Percentiles rank a stretch among this genome's conserved stretches.
Conservation (phyloP, 1,140 invertebrate species). For the Drosophila nebulosa region DNA sequence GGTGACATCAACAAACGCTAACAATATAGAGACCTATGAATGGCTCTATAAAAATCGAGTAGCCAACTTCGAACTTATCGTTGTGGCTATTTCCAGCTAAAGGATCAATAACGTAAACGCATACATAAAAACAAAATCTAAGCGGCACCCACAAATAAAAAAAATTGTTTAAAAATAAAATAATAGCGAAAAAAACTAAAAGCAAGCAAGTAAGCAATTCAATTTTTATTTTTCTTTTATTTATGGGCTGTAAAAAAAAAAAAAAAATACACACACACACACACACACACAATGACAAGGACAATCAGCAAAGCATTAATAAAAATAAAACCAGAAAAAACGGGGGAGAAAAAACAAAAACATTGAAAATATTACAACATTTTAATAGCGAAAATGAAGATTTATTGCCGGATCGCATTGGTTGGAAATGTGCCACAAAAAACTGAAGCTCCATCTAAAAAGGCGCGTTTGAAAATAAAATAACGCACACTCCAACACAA, state of each 20-base stretch:
- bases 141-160: constrained; percentile 24
- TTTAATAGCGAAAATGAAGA: constrained; percentile 77
- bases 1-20: constrained; percentile 40
- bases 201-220: constrained; percentile 39
- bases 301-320: constrained; percentile 65
- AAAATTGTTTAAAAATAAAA: constrained; percentile 22
- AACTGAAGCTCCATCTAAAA: constrained; percentile 18
- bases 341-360: constrained; percentile 47
- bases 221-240: constrained; percentile 67
- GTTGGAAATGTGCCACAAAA: constrained; percentile 45
- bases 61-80: constrained; percentile 29
- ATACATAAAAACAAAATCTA: constrained; percentile 49
- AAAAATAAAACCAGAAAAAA: constrained; percentile 52
- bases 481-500: background rate
- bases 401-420: constrained; percentile 65
- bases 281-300: constrained; percentile 20
- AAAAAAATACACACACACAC: background rate
- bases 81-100: constrained; percentile 32
- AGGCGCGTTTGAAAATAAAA: background rate
- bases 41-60: constrained; percentile 29
- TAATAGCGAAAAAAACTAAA: constrained; percentile 17
- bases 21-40: background rate
- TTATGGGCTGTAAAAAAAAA: constrained; percentile 40
- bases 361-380: constrained; percentile 72
- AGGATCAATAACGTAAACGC: constrained; percentile 55